These are phyloP conservation scores for Trachurus trachurus DNA, from an alignment of 2,797 vertebrate species.

Conservation along the genomic window DNA sequence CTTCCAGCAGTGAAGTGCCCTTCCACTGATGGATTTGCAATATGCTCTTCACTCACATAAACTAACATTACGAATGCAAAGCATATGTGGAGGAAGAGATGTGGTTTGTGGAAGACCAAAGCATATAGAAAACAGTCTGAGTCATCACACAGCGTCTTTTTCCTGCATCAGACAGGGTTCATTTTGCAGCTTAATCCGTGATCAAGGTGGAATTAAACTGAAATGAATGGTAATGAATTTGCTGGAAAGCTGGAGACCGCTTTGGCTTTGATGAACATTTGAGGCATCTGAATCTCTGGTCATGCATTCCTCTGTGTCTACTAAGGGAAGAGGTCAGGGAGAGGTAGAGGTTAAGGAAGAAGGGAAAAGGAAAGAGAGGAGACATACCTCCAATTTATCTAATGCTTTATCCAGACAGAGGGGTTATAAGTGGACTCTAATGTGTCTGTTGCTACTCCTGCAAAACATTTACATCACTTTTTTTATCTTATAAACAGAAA, in stretches of 20 bases:
- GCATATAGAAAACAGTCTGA: slow-evolving; percentile 11
- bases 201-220: slow-evolving; percentile 36
- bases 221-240: slow-evolving; percentile 45
- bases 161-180: slow-evolving; percentile 22
- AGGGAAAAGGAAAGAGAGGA: slow-evolving; percentile 6
- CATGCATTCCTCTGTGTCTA: slow-evolving; percentile 73
- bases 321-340: slow-evolving; percentile 54
- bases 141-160: background rate
- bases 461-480: background rate
- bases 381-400: slow-evolving; percentile 62
- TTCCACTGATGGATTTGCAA: slow-evolving; percentile 51
- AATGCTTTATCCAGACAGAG: slow-evolving; percentile 74
- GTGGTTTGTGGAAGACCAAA: background rate
- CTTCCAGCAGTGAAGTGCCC: slow-evolving; percentile 2
- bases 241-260: slow-evolving; percentile 7
- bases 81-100: slow-evolving; percentile 14
- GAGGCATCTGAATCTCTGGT: slow-evolving; percentile 64
- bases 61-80: background rate
- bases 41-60: slow-evolving; percentile 18
- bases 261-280: slow-evolving; percentile 51
- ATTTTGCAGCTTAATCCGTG: slow-evolving; percentile 29
- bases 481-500: background rate
- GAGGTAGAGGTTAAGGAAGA: slow-evolving; percentile 53
- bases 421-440: slow-evolving; percentile 55
- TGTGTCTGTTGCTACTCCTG: slow-evolving; percentile 51